Evolutionary conservation across 2,113 vertebrate species (phyloP).

Genomic region (Tachysurus fulvidraco): DNA sequence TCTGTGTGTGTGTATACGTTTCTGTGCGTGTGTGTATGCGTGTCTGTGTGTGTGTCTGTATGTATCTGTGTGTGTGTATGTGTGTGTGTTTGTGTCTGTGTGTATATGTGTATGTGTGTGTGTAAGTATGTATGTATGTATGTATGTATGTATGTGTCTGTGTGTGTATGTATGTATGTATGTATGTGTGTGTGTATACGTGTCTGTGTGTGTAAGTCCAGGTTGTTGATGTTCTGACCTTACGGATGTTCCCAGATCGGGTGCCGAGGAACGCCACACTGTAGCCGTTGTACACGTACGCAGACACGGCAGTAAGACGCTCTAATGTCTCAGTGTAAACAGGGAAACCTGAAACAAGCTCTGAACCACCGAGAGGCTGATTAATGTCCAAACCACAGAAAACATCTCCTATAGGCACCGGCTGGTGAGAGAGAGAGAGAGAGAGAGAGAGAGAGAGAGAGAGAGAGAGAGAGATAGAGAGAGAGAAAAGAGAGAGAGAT

Average conservation of each 20-base stretch:
- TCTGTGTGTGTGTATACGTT: not conserved
- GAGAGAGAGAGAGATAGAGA: not conserved
- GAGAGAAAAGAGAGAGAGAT: too few species aligned
- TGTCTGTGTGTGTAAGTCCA: not conserved
- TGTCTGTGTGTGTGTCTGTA: not conserved
- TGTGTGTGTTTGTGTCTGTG: not conserved
- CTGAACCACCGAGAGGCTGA: conserved; percentile 90
- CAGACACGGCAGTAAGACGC: conserved; percentile 87
- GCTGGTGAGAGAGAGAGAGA: conserved; percentile 70
- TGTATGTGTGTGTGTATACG: not conserved
- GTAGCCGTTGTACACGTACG: conserved; percentile 88
- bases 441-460: not conserved
- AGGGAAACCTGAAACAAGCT: conserved; percentile 81
- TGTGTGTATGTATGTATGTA: not conserved
- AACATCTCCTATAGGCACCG: conserved; percentile 93
- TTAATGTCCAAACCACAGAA: conserved; percentile 98
- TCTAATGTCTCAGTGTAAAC: conserved; percentile 86
- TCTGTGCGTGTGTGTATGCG: not conserved
- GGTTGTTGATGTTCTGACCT: conserved; percentile 72
- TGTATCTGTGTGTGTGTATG: not conserved
- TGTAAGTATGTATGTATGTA: too few species aligned
- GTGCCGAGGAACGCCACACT: conserved; percentile 93
- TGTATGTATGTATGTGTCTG: not conserved
- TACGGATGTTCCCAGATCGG: conserved; percentile 86
- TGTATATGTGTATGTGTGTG: not conserved